Conservation (phyloP, 2,797 vertebrate species). For the Lutjanus argentimaculatus region DNA sequence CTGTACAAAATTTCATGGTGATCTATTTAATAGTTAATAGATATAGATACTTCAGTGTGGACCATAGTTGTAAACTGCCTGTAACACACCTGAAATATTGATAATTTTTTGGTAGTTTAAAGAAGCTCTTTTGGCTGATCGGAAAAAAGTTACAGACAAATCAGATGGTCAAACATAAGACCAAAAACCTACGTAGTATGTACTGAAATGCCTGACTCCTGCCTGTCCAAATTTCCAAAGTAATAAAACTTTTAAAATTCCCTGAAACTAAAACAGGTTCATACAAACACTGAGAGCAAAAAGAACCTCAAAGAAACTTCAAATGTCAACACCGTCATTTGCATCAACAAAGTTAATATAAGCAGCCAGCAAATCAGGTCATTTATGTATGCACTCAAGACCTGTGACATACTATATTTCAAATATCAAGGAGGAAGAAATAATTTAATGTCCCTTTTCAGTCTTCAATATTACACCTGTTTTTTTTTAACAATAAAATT, state of each 20-base stretch:
- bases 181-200: not conserved
- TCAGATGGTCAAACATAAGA: not conserved
- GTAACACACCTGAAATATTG: not conserved
- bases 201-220: not conserved
- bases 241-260: not conserved
- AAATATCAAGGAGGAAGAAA: not conserved
- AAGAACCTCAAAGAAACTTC: not conserved
- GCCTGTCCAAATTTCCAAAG: not conserved
- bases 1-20: too few relatives aligned
- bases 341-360: not conserved
- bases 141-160: not conserved
- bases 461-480: not conserved
- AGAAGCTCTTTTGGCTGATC: not conserved
- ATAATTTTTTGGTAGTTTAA: not conserved
- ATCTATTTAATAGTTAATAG: too few relatives aligned
- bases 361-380: not conserved
- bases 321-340: not conserved
- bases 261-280: not conserved
- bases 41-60: too few relatives aligned
- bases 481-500: not conserved
- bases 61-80: not conserved
- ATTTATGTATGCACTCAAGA: not conserved
- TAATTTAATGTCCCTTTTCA: not conserved
- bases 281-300: not conserved
- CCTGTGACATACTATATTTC: constrained; percentile 1